Percentiles rank a stretch among this genome's conserved stretches.
Conservation (phyloP, 2,888 invertebrate genomes). For the Drosophila koepferae region DNA sequence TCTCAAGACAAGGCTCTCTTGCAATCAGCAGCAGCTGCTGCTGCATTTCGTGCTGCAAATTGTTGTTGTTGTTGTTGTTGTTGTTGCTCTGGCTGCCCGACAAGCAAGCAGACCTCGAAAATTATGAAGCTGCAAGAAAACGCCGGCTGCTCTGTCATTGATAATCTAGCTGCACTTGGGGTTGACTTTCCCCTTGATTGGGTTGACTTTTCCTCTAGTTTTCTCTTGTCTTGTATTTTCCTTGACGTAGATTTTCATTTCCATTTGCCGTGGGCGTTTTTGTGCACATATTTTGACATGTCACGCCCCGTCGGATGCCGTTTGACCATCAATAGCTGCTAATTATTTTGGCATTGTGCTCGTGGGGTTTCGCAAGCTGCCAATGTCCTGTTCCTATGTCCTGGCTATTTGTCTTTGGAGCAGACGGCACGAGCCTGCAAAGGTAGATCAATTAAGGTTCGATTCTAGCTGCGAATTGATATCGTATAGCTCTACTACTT, state of each 20-base stretch:
- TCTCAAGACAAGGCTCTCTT: conserved; percentile 18
- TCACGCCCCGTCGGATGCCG: conserved; percentile 64
- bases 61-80: conserved; percentile 33
- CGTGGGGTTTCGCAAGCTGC: conserved; percentile 64
- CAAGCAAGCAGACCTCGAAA: conserved; percentile 42
- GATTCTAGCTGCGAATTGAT: neutral
- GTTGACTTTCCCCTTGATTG: conserved; percentile 34
- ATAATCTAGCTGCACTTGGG: conserved; percentile 62
- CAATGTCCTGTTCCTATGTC: neutral
- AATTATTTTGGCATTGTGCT: conserved; percentile 74
- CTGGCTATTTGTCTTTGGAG: conserved; percentile 44
- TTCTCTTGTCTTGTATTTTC: conserved; percentile 28
- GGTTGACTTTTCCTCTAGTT: conserved; percentile 54
- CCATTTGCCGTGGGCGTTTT: conserved; percentile 67
- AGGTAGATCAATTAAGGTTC: conserved; percentile 60
- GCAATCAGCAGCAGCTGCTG: conserved; percentile 54
- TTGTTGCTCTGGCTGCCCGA: conserved; percentile 15
- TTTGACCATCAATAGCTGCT: conserved; percentile 66
- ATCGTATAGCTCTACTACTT: neutral
- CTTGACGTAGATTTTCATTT: conserved; percentile 56
- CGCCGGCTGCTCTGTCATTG: conserved; percentile 78
- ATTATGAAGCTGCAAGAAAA: conserved; percentile 73
- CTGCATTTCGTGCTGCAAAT: conserved; percentile 58
- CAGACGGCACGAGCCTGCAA: conserved; percentile 30
- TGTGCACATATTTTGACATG: conserved; percentile 77